Conservation (phyloP, 2,888 invertebrate species). For the Heliconius ismenius region DNA sequence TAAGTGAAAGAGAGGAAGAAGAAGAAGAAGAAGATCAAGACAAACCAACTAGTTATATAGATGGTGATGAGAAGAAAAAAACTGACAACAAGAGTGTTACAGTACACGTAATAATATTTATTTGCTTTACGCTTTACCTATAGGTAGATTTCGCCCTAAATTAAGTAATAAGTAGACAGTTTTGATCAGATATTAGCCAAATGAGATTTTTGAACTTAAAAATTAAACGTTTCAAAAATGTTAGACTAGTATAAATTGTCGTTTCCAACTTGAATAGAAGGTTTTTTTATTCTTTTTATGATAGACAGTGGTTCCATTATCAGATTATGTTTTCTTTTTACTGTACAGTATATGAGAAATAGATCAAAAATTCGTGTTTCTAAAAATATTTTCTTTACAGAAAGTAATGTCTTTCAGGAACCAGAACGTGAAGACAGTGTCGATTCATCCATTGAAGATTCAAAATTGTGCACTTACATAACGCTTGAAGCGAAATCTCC, state of each 20-base stretch:
- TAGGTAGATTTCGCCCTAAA: no score
- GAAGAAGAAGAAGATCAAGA: slow-evolving; percentile 59
- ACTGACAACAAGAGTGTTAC: slow-evolving; percentile 67
- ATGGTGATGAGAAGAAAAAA: slow-evolving; percentile 61
- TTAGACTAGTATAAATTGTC: no score
- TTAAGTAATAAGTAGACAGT: no score
- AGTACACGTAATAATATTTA: slow-evolving; percentile 55
- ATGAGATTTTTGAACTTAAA: no score
- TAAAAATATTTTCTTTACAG: slow-evolving; percentile 1
- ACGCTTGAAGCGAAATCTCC: slow-evolving; percentile 85
- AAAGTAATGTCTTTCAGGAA: slow-evolving; percentile 52
- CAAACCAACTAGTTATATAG: slow-evolving; percentile 63
- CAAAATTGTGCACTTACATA: slow-evolving; percentile 83
- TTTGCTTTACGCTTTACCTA: neutral
- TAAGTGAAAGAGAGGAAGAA: slow-evolving; percentile 44
- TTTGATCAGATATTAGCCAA: no score
- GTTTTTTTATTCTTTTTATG: no score
- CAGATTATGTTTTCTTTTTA: no score
- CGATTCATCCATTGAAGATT: slow-evolving; percentile 78
- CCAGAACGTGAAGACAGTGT: slow-evolving; percentile 74
- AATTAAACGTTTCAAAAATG: no score
- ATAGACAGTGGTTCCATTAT: no score
- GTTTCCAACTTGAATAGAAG: no score
- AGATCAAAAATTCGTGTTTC: neutral
- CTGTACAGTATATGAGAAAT: no score